phyloP scores from a whole-genome alignment of 2,888 invertebrate species.

The Tinea semifulvella region DNA sequence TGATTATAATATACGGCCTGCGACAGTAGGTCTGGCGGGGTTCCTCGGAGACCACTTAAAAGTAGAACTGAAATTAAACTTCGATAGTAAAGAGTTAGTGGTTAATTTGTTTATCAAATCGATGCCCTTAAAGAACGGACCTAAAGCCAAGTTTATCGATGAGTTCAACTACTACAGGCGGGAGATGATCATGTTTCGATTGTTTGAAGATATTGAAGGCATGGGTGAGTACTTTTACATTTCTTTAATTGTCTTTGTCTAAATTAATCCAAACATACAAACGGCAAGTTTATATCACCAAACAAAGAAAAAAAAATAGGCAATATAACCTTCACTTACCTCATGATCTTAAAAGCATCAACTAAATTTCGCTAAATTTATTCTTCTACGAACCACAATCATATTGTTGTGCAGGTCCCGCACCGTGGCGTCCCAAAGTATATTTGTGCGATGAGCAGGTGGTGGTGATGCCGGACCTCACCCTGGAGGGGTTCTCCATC shows the following conservation, averaged over 20 bases:
- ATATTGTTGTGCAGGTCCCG: conserved; percentile 30
- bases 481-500: conserved; percentile 33
- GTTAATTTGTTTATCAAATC: conserved; percentile 37
- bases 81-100: not conserved
- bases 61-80: conserved; percentile 11
- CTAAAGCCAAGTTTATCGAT: conserved; percentile 40
- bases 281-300: too few relatives aligned
- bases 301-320: too few relatives aligned
- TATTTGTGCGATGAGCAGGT: conserved; percentile 35
- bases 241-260: not conserved
- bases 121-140: conserved; percentile 34
- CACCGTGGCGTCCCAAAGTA: conserved; percentile 36
- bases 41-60: conserved; percentile 46
- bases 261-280: too few relatives aligned
- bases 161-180: conserved; percentile 32
- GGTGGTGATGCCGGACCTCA: conserved; percentile 46
- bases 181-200: conserved; percentile 37
- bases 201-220: conserved; percentile 36
- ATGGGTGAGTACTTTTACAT: conserved; percentile 16
- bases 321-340: too few relatives aligned
- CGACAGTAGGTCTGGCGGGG: conserved; percentile 37
- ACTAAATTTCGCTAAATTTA: too few relatives aligned
- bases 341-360: too few relatives aligned
- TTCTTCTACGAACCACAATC: not conserved
- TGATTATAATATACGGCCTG: conserved; percentile 27